Percentiles rank a stretch among this genome's conserved stretches.
Evolutionary conservation across 2,888 invertebrate genomes (phyloP).

Genomic region (Sturmia bella): DNA sequence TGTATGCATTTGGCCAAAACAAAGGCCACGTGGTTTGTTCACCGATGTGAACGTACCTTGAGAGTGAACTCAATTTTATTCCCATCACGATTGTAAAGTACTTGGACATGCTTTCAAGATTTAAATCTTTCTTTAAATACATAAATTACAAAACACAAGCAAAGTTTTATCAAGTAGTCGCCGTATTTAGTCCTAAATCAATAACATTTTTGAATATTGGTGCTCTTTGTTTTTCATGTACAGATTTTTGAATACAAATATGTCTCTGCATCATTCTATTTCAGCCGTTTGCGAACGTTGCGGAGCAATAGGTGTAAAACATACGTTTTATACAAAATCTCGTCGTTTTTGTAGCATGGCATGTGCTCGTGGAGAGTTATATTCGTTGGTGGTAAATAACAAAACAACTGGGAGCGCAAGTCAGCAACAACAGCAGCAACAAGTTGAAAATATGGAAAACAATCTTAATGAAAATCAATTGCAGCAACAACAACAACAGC

Average conservation of each 20-base stretch:
- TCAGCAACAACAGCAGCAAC: slow-evolving; percentile 64
- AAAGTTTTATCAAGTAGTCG: too few species aligned
- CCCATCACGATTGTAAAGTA: too few species aligned
- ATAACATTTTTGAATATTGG: too few species aligned
- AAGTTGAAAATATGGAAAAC: slow-evolving; percentile 59
- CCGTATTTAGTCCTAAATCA: too few species aligned
- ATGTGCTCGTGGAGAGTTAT: slow-evolving; percentile 86
- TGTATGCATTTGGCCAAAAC: too few species aligned
- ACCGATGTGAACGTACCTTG: too few species aligned
- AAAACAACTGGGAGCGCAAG: slow-evolving; percentile 71
- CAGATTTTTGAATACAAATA: background rate
- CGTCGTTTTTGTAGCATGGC: slow-evolving; percentile 91
- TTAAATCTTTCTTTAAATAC: too few species aligned
- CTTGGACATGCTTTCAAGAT: too few species aligned
- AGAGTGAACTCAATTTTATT: too few species aligned
- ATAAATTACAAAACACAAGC: too few species aligned
- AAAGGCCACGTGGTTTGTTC: too few species aligned
- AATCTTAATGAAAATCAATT: slow-evolving; percentile 57
- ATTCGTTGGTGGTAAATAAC: slow-evolving; percentile 80
- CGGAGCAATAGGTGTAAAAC: slow-evolving; percentile 92
- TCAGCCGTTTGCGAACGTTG: slow-evolving; percentile 92
- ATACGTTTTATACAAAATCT: slow-evolving; percentile 92
- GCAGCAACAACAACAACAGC: slow-evolving; percentile 64
- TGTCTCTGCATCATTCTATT: slow-evolving; percentile 75
- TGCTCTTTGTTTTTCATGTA: background rate